These are phyloP conservation scores for Polyodon spathula DNA, from an alignment of 2,113 vertebrate species.

Conservation along the genomic window DNA sequence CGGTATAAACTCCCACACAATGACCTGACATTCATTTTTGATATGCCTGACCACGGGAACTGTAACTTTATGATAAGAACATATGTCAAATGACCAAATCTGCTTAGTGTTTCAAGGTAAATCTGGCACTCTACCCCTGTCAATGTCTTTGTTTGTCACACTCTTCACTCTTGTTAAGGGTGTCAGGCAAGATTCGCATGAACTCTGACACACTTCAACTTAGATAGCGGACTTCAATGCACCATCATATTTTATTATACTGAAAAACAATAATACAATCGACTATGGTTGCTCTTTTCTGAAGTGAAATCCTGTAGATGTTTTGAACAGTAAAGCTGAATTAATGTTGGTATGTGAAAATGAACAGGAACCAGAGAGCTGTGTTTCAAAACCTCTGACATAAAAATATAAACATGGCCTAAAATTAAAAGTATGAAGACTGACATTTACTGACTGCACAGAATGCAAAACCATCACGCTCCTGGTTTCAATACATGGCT, in stretches of 20 bases:
- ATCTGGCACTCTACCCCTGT: not conserved
- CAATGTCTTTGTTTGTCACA: not conserved
- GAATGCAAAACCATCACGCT: conserved; percentile 5
- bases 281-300: not conserved
- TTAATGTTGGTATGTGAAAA: not conserved
- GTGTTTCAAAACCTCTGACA: conserved; percentile 10
- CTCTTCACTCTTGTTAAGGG: not conserved
- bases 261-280: not conserved
- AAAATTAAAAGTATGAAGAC: conserved; percentile 14
- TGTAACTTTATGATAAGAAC: not conserved
- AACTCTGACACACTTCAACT: not conserved
- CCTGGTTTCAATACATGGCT: conserved; percentile 8
- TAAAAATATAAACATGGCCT: conserved; percentile 2
- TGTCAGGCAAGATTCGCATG: not conserved
- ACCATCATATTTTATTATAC: not conserved
- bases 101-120: not conserved
- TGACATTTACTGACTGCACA: conserved; percentile 12
- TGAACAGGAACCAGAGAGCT: not conserved
- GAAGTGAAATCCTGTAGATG: not conserved
- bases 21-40: no score
- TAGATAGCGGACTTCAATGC: not conserved
- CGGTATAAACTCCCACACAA: no score
- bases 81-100: not conserved
- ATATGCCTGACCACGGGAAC: not conserved
- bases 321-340: not conserved